These are phyloP conservation scores for Cyclophora punctaria DNA, from an alignment of 2,888 invertebrate genomes.

Conservation along the genomic window DNA sequence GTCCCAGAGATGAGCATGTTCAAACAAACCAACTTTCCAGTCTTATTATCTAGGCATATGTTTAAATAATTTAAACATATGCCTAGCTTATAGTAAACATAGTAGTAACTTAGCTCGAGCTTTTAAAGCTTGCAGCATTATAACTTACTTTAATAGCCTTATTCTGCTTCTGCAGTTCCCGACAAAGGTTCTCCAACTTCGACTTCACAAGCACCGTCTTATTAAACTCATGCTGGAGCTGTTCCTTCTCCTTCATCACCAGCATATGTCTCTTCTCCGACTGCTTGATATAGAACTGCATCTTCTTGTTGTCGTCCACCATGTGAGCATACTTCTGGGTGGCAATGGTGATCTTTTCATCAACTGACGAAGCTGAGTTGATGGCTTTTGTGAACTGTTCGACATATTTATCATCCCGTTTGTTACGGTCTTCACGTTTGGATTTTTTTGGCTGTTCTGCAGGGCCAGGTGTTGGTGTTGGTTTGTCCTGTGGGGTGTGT, in stretches of 20 bases:
- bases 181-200: constrained; percentile 90
- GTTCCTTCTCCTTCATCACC: constrained; percentile 85
- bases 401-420: constrained; percentile 76
- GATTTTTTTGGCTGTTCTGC: constrained; percentile 42
- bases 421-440: constrained; percentile 56
- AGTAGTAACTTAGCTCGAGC: no score
- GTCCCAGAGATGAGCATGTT: no score
- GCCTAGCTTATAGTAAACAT: no score
- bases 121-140: no score
- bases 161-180: constrained; percentile 94
- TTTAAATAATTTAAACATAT: no score
- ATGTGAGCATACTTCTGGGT: constrained; percentile 85
- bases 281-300: constrained; percentile 74
- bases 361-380: constrained; percentile 71
- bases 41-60: no score
- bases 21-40: background rate
- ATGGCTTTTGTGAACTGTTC: constrained; percentile 80
- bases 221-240: constrained; percentile 86
- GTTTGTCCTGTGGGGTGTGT: constrained; percentile 29
- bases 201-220: constrained; percentile 88
- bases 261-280: constrained; percentile 76
- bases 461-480: constrained; percentile 16
- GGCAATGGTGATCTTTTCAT: constrained; percentile 81
- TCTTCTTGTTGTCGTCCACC: constrained; percentile 81
- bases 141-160: constrained; percentile 86